Conservation (phyloP, 1,140 invertebrate genomes). For the Heliconius nattereri region DNA sequence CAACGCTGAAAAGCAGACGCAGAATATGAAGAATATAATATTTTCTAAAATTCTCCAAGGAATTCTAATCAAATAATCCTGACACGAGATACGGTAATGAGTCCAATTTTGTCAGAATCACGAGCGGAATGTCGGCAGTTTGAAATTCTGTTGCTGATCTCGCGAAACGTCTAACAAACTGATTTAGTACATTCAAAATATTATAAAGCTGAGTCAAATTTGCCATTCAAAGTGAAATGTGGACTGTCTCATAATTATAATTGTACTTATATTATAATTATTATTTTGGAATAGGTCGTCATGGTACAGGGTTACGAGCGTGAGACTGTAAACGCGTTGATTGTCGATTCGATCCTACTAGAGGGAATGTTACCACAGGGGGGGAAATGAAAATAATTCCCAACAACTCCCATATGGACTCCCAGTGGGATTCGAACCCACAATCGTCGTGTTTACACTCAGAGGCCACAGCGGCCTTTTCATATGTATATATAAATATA, state of each 20-base stretch:
- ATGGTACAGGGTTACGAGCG: background rate
- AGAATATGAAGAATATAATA: background rate
- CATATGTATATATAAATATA: too few relatives aligned
- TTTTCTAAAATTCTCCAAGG: conserved; percentile 15
- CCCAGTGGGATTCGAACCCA: too few relatives aligned
- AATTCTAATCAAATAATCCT: conserved; percentile 36
- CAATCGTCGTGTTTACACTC: too few relatives aligned
- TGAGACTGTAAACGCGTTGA: too few relatives aligned
- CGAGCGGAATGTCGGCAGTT: conserved; percentile 37
- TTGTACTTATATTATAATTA: background rate
- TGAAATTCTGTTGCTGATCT: conserved; percentile 39
- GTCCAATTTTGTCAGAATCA: conserved; percentile 39
- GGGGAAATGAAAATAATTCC: too few relatives aligned
- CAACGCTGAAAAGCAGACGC: background rate
- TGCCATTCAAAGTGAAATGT: conserved; percentile 10
- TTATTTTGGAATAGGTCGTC: background rate
- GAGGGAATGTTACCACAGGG: too few relatives aligned
- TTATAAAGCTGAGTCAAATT: conserved; percentile 29
- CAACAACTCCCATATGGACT: too few relatives aligned
- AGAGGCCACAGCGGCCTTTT: too few relatives aligned
- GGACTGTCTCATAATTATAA: conserved; percentile 3
- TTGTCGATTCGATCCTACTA: too few relatives aligned
- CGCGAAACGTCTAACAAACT: conserved; percentile 33
- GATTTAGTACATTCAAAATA: conserved; percentile 34
- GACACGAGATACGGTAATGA: conserved; percentile 34